Evolutionary conservation across 2,888 invertebrate genomes (phyloP).

Genomic region (Xanthia togata): DNA sequence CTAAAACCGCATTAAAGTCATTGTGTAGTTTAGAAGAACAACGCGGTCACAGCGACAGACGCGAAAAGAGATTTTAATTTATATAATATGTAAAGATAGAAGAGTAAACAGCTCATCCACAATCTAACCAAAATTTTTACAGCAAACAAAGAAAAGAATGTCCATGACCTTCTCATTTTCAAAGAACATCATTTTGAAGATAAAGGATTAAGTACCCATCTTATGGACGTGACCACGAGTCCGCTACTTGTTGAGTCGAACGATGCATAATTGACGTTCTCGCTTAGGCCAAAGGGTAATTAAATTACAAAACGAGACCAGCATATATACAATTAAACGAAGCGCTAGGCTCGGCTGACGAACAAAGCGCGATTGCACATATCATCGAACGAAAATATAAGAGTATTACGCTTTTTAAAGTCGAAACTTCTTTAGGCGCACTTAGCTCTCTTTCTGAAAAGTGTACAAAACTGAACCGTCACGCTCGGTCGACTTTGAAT

Average conservation of each 20-base stretch:
- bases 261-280: slow-evolving; percentile 87
- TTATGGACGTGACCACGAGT: slow-evolving; percentile 57
- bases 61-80: too few species aligned
- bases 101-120: not conserved
- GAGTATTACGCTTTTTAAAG: not conserved
- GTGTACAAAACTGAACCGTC: not conserved
- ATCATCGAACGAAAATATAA: slow-evolving; percentile 38
- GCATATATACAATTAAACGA: slow-evolving; percentile 84
- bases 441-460: not conserved
- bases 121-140: slow-evolving; percentile 1
- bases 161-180: not conserved
- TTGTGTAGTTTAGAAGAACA: not conserved
- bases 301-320: slow-evolving; percentile 90
- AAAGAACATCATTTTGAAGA: slow-evolving; percentile 28
- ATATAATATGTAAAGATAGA: not conserved
- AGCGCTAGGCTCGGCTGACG: slow-evolving; percentile 73
- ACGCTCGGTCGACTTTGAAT: not conserved
- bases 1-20: not conserved
- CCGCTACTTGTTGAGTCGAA: slow-evolving; percentile 75
- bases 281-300: slow-evolving; percentile 89
- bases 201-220: slow-evolving; percentile 61
- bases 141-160: not conserved
- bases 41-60: too few species aligned
- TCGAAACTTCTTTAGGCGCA: not conserved
- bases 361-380: slow-evolving; percentile 61